A percentile compares a stretch with the other conserved stretches of the same genome.
Conservation (phyloP, 1,140 invertebrate species). For the Fopius arisanus region DNA sequence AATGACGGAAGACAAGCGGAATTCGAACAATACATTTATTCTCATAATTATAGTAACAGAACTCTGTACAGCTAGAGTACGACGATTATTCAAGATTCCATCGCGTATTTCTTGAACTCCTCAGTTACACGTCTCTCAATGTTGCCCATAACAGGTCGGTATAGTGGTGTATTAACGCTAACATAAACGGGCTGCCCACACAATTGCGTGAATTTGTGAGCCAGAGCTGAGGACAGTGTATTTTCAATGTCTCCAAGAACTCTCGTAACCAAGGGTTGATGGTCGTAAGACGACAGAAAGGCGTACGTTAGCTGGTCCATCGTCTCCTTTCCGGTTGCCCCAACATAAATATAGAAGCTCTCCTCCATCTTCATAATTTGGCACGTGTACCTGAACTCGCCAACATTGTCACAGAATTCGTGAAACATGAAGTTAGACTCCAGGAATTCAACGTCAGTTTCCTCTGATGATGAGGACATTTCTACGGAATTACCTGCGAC, state of each 20-base stretch:
- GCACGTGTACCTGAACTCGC: conserved; percentile 50
- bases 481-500: background rate
- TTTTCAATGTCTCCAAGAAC: conserved; percentile 53
- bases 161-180: conserved; percentile 55
- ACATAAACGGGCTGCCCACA: conserved; percentile 56
- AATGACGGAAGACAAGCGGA: background rate
- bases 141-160: conserved; percentile 44
- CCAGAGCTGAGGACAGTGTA: conserved; percentile 49
- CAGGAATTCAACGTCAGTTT: conserved; percentile 27
- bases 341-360: conserved; percentile 58
- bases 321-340: conserved; percentile 39
- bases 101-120: conserved; percentile 48
- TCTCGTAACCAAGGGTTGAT: conserved; percentile 55
- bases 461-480: background rate
- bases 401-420: conserved; percentile 46
- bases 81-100: background rate
- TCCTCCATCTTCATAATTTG: conserved; percentile 58
- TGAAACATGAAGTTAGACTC: conserved; percentile 54
- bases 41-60: background rate
- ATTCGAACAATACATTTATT: too few relatives aligned
- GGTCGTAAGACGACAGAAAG: conserved; percentile 46
- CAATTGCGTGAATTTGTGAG: conserved; percentile 55
- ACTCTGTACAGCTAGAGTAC: too few relatives aligned
- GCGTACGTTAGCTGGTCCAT: conserved; percentile 58
- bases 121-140: conserved; percentile 55